Evolutionary conservation across 1,140 invertebrate species (phyloP), one percentile per base, ranked within the genome.

Genomic region (Triops longicaudatus): DNA sequence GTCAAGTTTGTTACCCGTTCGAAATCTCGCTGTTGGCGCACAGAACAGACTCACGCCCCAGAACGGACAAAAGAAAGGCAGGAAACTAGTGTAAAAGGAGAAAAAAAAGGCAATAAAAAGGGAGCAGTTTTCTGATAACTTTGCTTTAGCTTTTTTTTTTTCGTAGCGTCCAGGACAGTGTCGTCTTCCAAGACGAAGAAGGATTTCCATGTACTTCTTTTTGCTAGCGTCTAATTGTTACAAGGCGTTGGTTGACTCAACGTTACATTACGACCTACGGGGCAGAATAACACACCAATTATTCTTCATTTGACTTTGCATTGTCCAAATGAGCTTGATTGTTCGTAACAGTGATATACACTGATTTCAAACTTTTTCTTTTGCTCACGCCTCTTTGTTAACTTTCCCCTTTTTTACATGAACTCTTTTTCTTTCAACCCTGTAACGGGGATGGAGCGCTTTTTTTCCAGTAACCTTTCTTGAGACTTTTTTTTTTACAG

Each of bases 71-170:
- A 63, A 22, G n/a, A 63, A 63, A 17, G 50, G 17, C 22, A 63
- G 22, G 50, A 17, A 63, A 63, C 14, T n/a, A 63, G 50, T n/a
- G n/a, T n/a, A 63, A 10, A 1, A 63, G 44, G 22, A 63, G n/a
- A n/a, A 63, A 63, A 63, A 63, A 63, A 63, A 22, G n/a, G 50
- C 50, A 63, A 63, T 63, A 63, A 63, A 63, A 63, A 63, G n/a
- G 50, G 50, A 63, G 50, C n/a, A 22, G 50, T 63, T 63, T 63
- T 63, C 50, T 63, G 50, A 63, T 63, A 5, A 6, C n/a, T 63
- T 63, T 63, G 31, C 31, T 37, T 63, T 17, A 22, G 0, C 50
- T 22, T 63, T 63, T 22, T 63, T 22, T 63, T 63, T 63, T 17
- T n/a, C 14, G 17, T 14, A 14, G 22, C 44, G 50, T 63, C 50